Percentiles rank a stretch among this genome's conserved stretches.
Conservation (phyloP, 2,888 invertebrate genomes). For the Blera fallax region DNA sequence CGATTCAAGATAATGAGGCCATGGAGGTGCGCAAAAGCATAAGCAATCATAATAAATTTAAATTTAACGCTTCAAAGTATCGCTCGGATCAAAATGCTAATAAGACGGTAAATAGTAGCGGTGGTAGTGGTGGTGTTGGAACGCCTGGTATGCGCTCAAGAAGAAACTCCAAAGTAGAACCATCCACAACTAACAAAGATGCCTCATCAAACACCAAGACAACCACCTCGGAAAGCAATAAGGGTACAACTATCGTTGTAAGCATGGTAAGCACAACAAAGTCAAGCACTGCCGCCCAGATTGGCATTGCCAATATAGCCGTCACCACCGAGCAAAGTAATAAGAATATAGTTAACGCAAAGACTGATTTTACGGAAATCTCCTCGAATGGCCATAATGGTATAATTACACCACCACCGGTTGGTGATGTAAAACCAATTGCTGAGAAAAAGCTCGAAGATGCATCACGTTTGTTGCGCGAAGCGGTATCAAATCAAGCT, state of each 20-base stretch:
- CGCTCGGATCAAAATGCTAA: slow-evolving; percentile 77
- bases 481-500: slow-evolving; percentile 79
- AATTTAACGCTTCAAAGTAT: slow-evolving; percentile 73
- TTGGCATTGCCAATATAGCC: slow-evolving; percentile 10
- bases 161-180: slow-evolving; percentile 78
- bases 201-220: neutral
- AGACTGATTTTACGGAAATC: slow-evolving; percentile 77
- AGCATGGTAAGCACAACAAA: slow-evolving; percentile 77
- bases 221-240: slow-evolving; percentile 35
- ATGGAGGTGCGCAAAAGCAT: slow-evolving; percentile 80
- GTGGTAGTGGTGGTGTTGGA: slow-evolving; percentile 57
- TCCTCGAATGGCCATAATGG: slow-evolving; percentile 60
- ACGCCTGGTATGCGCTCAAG: slow-evolving; percentile 77
- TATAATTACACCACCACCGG: slow-evolving; percentile 35
- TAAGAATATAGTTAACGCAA: slow-evolving; percentile 78
- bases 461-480: slow-evolving; percentile 77
- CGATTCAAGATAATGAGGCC: slow-evolving; percentile 80
- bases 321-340: slow-evolving; percentile 77
- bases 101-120: slow-evolving; percentile 57
- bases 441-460: slow-evolving; percentile 74
- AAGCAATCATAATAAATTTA: slow-evolving; percentile 78
- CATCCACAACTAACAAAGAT: slow-evolving; percentile 20
- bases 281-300: slow-evolving; percentile 31
- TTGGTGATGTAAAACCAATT: slow-evolving; percentile 27
- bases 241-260: slow-evolving; percentile 79